These are phyloP conservation scores for Orgyia antiqua DNA, from an alignment of 2,888 invertebrate species.

Conservation along the genomic window DNA sequence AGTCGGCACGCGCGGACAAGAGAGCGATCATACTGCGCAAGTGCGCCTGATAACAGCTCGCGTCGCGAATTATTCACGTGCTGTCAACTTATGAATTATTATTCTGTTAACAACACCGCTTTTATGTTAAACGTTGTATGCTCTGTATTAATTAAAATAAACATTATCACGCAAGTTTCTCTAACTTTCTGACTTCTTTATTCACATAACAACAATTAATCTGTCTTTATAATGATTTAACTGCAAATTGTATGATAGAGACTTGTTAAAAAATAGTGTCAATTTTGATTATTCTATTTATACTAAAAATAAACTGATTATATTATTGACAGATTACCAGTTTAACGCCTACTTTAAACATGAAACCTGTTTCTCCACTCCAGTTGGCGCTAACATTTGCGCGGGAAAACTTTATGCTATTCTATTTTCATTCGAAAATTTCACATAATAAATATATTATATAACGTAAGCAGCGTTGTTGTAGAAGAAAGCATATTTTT, in stretches of 20 bases:
- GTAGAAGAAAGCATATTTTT: no score
- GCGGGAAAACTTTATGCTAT: constrained; percentile 27
- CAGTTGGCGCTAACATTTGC: constrained; percentile 11
- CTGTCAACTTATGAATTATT: constrained; percentile 71
- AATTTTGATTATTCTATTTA: no score
- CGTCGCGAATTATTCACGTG: constrained; percentile 67
- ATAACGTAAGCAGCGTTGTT: no score
- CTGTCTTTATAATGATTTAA: no score
- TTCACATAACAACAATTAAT: no score
- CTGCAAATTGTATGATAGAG: no score
- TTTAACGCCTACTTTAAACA: constrained; percentile 6
- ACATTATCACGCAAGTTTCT: background rate
- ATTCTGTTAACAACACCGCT: constrained; percentile 53
- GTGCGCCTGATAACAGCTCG: constrained; percentile 62
- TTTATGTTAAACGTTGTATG: constrained; percentile 47
- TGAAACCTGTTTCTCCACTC: constrained; percentile 6
- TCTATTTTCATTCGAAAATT: no score
- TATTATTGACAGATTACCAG: background rate
- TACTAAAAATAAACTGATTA: no score
- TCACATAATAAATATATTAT: no score
- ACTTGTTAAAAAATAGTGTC: no score
- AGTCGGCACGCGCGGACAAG: constrained; percentile 60
- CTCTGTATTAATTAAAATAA: constrained; percentile 30
- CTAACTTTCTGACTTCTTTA: background rate
- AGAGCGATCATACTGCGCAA: constrained; percentile 59